A percentile compares a stretch with the other conserved stretches of the same genome.
phyloP scores from a whole-genome alignment of 2,113 vertebrate genomes.

The Thalassarche chlororhynchos region DNA sequence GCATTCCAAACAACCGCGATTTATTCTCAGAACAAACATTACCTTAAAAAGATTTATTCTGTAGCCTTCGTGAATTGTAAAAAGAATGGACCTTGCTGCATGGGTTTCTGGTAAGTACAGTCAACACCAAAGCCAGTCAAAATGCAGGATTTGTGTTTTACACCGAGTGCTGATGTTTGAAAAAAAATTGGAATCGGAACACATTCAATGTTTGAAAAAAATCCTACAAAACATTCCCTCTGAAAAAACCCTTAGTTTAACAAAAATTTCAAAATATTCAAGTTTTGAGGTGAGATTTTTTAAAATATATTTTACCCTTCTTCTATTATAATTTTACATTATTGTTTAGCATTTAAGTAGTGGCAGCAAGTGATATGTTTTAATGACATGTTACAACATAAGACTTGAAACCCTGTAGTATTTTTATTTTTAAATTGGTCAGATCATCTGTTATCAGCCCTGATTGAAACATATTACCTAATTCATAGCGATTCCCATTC shows the following conservation, averaged over 20 bases:
- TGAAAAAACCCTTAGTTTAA: neutral
- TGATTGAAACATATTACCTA: neutral
- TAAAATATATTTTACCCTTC: neutral
- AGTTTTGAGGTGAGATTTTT: neutral
- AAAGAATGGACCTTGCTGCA: constrained; percentile 7
- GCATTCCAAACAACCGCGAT: constrained; percentile 66
- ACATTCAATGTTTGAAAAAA: neutral
- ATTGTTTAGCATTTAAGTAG: neutral
- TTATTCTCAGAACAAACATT: constrained; percentile 68
- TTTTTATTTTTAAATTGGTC: neutral
- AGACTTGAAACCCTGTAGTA: neutral
- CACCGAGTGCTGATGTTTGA: accelerated
- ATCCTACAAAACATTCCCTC: neutral
- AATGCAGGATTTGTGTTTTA: neutral
- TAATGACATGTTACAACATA: neutral
- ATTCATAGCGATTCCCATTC: neutral
- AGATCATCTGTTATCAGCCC: neutral
- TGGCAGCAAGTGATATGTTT: neutral
- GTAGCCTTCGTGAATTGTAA: neutral
- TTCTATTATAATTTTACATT: neutral
- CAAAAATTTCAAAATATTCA: neutral
- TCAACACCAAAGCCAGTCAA: neutral
- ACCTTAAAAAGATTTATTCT: constrained; percentile 50
- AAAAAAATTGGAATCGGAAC: neutral
- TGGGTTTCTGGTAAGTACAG: neutral